Evolutionary conservation across 2,113 vertebrate genomes (phyloP).

Genomic region (rabbit (Oryctolagus cuniculus)): mOryCun1.1 NC_091444.1:17444001-17444500

Average conservation of each 20-base stretch:
- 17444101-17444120: background rate
- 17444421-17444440: background rate
- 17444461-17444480: background rate
- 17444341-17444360: background rate
- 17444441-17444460: too few relatives aligned
- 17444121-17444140: background rate
- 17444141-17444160: background rate
- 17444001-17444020: too few relatives aligned
- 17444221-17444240: conserved; percentile 63
- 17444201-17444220: conserved; percentile 50
- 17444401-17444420: background rate
- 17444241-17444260: conserved; percentile 26
- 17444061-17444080: background rate
- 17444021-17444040: background rate
- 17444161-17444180: conserved; percentile 6
- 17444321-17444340: background rate
- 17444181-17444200: conserved; percentile 65
- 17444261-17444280: background rate
- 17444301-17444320: conserved; percentile 31
- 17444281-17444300: background rate
- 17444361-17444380: background rate
- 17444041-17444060: background rate
- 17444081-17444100: rapidly evolving
- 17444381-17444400: background rate
- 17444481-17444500: background rate